Base-by-base conservation (phyloP, 2,113 vertebrate species). In the Alethe castanea region DNA sequence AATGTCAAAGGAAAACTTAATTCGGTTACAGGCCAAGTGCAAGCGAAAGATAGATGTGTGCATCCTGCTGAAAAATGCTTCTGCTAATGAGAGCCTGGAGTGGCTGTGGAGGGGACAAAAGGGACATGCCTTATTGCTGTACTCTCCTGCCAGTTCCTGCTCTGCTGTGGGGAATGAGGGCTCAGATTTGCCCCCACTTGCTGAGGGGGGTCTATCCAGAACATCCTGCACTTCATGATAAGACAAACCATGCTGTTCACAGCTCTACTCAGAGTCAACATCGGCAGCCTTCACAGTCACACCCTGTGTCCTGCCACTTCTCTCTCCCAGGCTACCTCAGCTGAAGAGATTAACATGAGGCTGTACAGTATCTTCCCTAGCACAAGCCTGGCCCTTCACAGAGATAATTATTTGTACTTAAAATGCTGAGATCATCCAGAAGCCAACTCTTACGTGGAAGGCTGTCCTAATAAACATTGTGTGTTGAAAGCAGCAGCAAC, bases 21-120 rank as follows among this genome's bases (percentile, higher is more conserved):
- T 84, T 79, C 0, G 0, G 11, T 35, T 52, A 36, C 52, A 83
- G 42, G 52, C 42, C 5, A 25, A n/a, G 28, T 9, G 24, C 0
- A 4, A 62, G 38, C 7, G 19, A 12, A 64, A 57, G 67, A 16
- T 22, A 14, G 42, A 74, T 24, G 5, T 12, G 11, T 12, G 28
- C 38, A 59, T 45, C 7, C 25, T 50, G 50, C 56, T 74, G 61
- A n/a, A n/a, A 73, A 91, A 36, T 13, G 25, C 14, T 78, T 59
- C 45, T 53, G 42, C 4, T 47, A 50, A 26, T 2, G 5, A 11
- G 33, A 61, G 54, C 45, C 45, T 24, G 64, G 24, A 59, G 56
- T 2, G 42, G 35, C 69, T 61, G 45, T 13, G 42, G 26, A 76
- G 26, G 38, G 40, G 16, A 44, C 40, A 64, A 40, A 45, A 87